A percentile compares a stretch with the other conserved stretches of the same genome.
These are phyloP conservation scores for Hypolimnas misippus DNA, from an alignment of 2,888 invertebrate genomes.

Conservation along the genomic window DNA sequence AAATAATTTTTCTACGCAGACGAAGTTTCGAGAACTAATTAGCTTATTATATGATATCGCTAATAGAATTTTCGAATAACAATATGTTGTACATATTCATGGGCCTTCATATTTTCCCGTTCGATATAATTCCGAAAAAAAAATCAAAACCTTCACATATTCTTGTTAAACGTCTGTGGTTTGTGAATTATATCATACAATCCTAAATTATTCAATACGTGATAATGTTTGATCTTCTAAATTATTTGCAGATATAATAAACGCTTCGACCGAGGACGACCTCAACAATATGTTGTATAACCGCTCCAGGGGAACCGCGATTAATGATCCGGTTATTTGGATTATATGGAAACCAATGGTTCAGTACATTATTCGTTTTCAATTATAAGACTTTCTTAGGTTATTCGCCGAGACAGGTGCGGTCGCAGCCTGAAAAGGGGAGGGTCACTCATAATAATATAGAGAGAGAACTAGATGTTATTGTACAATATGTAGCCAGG, in stretches of 20 bases:
- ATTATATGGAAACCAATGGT: constrained; percentile 63
- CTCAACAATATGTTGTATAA: constrained; percentile 60
- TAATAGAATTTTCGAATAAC: neutral
- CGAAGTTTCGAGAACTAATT: too few relatives aligned
- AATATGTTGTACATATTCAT: neutral
- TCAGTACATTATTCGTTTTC: neutral
- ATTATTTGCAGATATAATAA: constrained; percentile 54
- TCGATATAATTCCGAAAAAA: neutral
- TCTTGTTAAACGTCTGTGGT: constrained; percentile 15
- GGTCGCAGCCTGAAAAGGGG: too few relatives aligned
- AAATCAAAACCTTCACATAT: constrained; percentile 13
- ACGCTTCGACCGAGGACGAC: constrained; percentile 53
- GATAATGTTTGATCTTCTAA: neutral
- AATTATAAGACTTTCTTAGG: neutral
- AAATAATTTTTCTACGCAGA: too few relatives aligned
- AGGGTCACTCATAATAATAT: too few relatives aligned
- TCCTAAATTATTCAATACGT: neutral
- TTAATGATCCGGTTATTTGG: constrained; percentile 62
- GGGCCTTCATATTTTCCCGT: neutral
- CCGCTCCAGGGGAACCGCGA: constrained; percentile 46
- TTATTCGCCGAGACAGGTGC: neutral
- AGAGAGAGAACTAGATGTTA: too few relatives aligned
- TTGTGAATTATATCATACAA: constrained; percentile 15
- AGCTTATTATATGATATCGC: too few relatives aligned
- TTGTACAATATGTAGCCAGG: too few relatives aligned